Percentiles rank a stretch among this genome's conserved stretches.
Conservation (phyloP, 2,797 vertebrate species). For the Melanotaenia pygmaea region DNA sequence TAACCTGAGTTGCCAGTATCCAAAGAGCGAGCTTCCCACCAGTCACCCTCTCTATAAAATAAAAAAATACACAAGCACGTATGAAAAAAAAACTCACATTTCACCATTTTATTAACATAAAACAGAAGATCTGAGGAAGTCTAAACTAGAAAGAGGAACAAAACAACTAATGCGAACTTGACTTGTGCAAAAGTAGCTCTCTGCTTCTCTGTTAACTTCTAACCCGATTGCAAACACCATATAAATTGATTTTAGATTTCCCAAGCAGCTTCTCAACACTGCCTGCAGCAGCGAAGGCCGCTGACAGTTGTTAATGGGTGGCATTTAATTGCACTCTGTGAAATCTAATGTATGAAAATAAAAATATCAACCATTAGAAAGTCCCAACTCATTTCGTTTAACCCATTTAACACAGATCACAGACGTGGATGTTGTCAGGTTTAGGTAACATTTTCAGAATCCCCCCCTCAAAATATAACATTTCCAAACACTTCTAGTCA, state of each 20-base stretch:
- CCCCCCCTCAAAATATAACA: background rate
- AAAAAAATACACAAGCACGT: background rate
- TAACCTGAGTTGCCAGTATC: constrained; percentile 91
- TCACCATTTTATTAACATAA: background rate
- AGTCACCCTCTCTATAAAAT: constrained; percentile 90
- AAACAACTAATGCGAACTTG: background rate
- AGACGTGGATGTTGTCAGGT: background rate
- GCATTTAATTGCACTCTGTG: constrained; percentile 22
- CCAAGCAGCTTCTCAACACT: constrained; percentile 5
- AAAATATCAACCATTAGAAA: constrained; percentile 23
- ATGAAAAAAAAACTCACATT: background rate
- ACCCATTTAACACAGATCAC: constrained; percentile 30
- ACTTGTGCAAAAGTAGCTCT: background rate
- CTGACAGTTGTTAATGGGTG: constrained; percentile 26
- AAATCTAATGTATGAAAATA: constrained; percentile 39
- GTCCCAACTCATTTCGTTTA: constrained; percentile 28
- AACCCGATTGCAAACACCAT: background rate
- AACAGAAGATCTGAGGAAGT: background rate
- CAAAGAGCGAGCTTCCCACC: constrained; percentile 97
- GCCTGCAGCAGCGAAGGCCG: constrained; percentile 7
- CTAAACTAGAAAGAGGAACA: constrained; percentile 7
- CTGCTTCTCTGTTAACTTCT: background rate
- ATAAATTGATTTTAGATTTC: constrained; percentile 17
- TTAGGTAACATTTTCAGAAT: background rate
- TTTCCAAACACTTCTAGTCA: background rate